A percentile compares a stretch with the other conserved stretches of the same genome.
phyloP scores from a whole-genome alignment of 1,140 invertebrate species.

The Propsilocerus akamusi region DNA sequence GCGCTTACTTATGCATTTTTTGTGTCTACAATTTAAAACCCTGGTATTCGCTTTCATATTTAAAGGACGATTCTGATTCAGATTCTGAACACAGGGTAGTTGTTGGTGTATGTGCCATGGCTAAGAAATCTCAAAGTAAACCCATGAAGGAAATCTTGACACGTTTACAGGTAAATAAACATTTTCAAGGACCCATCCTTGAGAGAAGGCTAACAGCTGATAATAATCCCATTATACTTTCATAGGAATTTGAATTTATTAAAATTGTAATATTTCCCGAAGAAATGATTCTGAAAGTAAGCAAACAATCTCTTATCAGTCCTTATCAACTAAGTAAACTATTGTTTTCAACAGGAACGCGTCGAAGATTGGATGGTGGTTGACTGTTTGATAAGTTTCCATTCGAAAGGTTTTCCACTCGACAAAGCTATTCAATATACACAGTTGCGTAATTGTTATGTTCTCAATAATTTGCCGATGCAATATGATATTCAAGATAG shows the following conservation, averaged over 20 bases:
- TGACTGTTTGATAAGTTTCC: constrained; percentile 96
- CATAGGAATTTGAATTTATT: constrained; percentile 83
- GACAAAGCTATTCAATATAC: constrained; percentile 98
- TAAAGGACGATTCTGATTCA: constrained; percentile 5
- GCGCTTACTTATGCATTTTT: too few relatives aligned
- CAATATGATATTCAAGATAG: constrained; percentile 95
- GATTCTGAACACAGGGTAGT: constrained; percentile 57
- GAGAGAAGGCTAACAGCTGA: too few relatives aligned
- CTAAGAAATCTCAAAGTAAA: constrained; percentile 95
- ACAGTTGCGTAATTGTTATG: constrained; percentile 82
- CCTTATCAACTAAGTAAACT: not conserved
- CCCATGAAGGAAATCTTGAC: constrained; percentile 97
- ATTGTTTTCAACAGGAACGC: constrained; percentile 43
- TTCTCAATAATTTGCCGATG: constrained; percentile 97
- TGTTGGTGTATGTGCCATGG: constrained; percentile 96
- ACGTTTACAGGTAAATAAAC: constrained; percentile 39
- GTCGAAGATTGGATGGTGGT: constrained; percentile 97
- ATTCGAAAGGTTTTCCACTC: constrained; percentile 94
- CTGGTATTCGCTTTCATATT: too few relatives aligned
- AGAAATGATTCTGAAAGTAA: constrained; percentile 79
- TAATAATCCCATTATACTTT: too few relatives aligned
- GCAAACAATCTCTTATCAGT: constrained; percentile 6
- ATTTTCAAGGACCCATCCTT: too few relatives aligned
- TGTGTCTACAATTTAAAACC: too few relatives aligned
- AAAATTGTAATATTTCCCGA: constrained; percentile 85